Conservation (phyloP, 2,888 invertebrate species). For the Platycnemis pennipes region DNA sequence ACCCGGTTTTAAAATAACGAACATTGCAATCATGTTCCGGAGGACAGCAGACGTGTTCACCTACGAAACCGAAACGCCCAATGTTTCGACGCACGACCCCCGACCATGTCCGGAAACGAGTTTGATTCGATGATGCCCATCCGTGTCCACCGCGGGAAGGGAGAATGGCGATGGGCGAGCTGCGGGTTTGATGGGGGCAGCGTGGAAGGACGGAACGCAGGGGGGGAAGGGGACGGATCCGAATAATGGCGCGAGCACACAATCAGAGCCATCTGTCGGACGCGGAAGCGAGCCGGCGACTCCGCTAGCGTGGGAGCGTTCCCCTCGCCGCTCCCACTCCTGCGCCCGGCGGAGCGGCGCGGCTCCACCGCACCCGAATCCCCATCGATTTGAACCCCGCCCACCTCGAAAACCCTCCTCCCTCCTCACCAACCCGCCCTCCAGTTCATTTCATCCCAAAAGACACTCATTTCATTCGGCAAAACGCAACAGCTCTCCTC, state of each 20-base stretch:
- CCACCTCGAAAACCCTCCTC: neutral
- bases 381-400: neutral
- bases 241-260: neutral
- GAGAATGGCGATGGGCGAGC: neutral
- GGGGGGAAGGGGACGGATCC: neutral
- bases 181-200: neutral
- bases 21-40: too few species aligned
- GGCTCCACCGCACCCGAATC: neutral
- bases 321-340: neutral
- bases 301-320: neutral
- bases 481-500: slow-evolving; percentile 51
- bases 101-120: neutral
- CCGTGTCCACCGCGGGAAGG: neutral
- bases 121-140: too few species aligned
- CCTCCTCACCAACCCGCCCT: neutral
- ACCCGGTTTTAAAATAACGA: too few species aligned
- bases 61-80: neutral
- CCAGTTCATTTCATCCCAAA: slow-evolving; percentile 26
- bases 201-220: too few species aligned
- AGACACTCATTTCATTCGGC: slow-evolving; percentile 40
- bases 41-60: neutral
- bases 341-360: neutral
- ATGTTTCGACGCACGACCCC: neutral
- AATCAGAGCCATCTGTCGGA: slow-evolving; percentile 10
- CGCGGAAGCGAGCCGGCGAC: neutral